phyloP scores from a whole-genome alignment of 1,140 invertebrate species.

The Sarcophaga bullata region DNA sequence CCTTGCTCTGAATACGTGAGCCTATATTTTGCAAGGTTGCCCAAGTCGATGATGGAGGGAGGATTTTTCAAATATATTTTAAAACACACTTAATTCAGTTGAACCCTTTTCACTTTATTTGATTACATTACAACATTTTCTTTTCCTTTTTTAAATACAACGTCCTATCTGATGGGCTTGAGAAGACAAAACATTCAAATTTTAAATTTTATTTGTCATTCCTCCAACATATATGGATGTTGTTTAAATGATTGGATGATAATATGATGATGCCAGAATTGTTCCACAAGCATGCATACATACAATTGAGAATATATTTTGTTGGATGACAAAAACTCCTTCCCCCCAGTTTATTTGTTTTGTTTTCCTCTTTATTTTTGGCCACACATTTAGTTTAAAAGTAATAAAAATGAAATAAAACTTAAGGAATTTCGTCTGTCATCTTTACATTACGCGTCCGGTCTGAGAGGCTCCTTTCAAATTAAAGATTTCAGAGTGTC shows the following conservation, averaged over 20 bases:
- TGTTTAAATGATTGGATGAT: background rate
- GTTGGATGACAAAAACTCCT: background rate
- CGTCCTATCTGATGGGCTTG: background rate
- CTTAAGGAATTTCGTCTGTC: conserved; percentile 8
- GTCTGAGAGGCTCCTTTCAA: no score
- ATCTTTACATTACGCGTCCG: background rate
- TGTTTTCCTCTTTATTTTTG: background rate
- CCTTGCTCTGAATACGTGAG: no score
- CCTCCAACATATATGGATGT: background rate
- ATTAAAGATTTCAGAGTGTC: background rate
- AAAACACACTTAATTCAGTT: no score
- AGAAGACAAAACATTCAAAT: conserved; percentile 12
- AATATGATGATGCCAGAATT: background rate
- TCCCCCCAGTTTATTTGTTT: background rate
- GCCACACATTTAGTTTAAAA: conserved; percentile 16
- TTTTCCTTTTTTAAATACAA: no score
- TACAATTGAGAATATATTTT: no score
- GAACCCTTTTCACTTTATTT: no score
- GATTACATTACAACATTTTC: no score
- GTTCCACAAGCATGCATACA: background rate
- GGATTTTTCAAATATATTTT: no score
- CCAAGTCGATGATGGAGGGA: no score
- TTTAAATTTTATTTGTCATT: conserved; percentile 16
- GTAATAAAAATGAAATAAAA: conserved; percentile 14
- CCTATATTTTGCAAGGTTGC: no score